Base-by-base conservation (phyloP, 2,888 invertebrate species). In the Hyppa rectilinea region DNA sequence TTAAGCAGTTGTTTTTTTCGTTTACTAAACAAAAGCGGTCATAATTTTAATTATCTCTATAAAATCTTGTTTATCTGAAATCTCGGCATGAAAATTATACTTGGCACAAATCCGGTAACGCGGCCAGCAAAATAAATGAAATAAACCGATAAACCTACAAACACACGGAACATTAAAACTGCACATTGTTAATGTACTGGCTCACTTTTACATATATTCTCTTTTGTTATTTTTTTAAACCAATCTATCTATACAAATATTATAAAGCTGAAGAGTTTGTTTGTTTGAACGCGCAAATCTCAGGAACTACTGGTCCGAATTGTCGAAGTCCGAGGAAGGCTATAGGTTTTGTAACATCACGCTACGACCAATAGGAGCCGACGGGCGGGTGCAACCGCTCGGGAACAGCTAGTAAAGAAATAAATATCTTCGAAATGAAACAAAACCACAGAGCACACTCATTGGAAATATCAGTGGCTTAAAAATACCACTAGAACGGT, bases 51-150 rank as follows among this genome's bases (percentile, higher is more conserved):
- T 82, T 65, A 66, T 70, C 69, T 56, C 47, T 59, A 34, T 70
- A 68, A 62, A 80, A 73, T 72, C 59, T 40, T 60, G 36, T 59
- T 75, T 62, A 17, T 26, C 53, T 20, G 68, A 62, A 52, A 61
- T 64, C 6, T 61, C 49, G 38, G 31, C 20, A 58, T 62, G 49
- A 65, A 72, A 52, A 61, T 64, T 34, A 20, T 26, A 71, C 53
- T 56, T 36, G 38, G n/a, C 43, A 50, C 43, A 31, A 83, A 80
- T 59, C 62, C 71, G 80, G 75, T 78, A 66, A 59, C 34, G 9
- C 59, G 82, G 78, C 66, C 78, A 56, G 14, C 34, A n/a, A 69
- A 71, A 78, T 74, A 61, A 70, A 71, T 50, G 26, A 69, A 67
- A 68, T 56, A 64, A 70, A 59, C 53, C 56, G 38, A 71, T 67